phyloP scores from a whole-genome alignment of 2,113 vertebrate species.

The Xiphorhynchus elegans region DNA sequence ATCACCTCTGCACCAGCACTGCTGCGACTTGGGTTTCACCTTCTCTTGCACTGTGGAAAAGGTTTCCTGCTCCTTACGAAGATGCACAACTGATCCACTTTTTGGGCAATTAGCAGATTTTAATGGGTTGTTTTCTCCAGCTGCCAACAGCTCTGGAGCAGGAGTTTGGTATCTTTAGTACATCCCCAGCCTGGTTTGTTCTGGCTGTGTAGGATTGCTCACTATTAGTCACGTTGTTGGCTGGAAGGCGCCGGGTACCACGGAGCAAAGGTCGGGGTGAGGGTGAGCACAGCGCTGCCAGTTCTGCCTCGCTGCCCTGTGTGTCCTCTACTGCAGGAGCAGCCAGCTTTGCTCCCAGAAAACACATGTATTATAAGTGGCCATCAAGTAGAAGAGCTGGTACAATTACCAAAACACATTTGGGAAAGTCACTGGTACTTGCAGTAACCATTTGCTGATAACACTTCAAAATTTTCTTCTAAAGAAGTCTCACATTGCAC shows the following conservation, averaged over 20 bases:
- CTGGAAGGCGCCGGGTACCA: background rate
- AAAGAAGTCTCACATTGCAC: background rate
- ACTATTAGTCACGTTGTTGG: background rate
- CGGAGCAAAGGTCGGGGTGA: background rate
- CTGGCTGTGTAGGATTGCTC: background rate
- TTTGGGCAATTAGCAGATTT: background rate
- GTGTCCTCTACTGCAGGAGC: fast-evolving
- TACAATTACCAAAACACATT: fast-evolving
- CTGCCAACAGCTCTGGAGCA: background rate
- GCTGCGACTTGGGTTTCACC: background rate
- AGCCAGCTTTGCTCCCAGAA: background rate
- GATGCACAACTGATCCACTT: background rate
- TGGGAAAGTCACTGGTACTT: background rate
- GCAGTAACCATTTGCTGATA: background rate
- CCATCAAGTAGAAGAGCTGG: background rate
- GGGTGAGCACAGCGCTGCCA: background rate
- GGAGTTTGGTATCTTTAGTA: background rate
- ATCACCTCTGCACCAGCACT: background rate
- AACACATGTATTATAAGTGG: background rate
- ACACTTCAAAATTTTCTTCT: background rate
- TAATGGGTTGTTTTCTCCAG: background rate
- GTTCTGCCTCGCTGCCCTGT: background rate
- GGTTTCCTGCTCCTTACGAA: background rate
- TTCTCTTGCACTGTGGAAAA: fast-evolving
- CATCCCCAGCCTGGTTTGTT: background rate